Percentiles rank a stretch among this genome's conserved stretches.
These are phyloP conservation scores for Nebria salina DNA, from an alignment of 2,888 invertebrate species.

Conservation along the genomic window DNA sequence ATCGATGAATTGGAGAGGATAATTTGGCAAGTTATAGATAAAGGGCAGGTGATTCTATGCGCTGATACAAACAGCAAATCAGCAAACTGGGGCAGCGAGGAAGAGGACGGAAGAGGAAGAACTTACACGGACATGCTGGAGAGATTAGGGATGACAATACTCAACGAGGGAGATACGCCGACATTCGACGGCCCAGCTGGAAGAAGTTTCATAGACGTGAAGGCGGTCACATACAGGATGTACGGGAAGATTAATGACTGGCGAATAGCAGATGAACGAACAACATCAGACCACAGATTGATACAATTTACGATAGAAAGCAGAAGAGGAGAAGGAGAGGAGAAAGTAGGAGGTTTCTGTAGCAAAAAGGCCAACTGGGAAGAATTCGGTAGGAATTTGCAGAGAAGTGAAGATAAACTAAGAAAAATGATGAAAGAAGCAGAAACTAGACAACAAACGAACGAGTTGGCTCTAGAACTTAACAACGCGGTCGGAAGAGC, in stretches of 20 bases:
- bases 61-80: no score
- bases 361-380: neutral
- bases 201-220: constrained; percentile 8
- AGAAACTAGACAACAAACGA: neutral
- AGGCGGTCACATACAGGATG: neutral
- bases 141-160: constrained; percentile 2
- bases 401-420: neutral
- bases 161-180: constrained; percentile 11
- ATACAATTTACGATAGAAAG: no score
- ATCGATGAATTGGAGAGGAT: no score
- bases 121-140: no score
- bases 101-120: no score
- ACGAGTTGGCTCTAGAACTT: constrained; percentile 7
- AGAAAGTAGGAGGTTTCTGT: neutral
- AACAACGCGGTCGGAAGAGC: constrained; percentile 28
- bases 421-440: neutral
- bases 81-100: no score
- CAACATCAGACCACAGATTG: neutral
- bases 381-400: neutral
- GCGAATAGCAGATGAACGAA: neutral
- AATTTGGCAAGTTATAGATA: no score
- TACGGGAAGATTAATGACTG: neutral
- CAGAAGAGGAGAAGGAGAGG: constrained; percentile 4
- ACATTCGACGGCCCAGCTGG: constrained; percentile 8
- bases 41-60: no score